Evolutionary conservation across 2,797 vertebrate genomes (phyloP), one percentile per base, ranked within the genome.

Genomic region (Dromococcyx pavoninus): DNA sequence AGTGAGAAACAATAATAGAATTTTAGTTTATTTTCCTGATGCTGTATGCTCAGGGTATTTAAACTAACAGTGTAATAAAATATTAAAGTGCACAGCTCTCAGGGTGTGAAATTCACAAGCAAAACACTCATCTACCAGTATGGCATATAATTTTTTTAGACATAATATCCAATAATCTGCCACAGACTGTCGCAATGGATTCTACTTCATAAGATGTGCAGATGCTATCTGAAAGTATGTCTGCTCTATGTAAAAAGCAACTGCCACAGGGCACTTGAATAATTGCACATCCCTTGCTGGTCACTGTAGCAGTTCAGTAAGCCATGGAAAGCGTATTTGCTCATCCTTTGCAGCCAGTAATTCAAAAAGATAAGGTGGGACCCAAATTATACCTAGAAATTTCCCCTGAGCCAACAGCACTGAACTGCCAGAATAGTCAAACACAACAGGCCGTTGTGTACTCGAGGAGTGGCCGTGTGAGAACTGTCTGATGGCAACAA

Each of bases 201-300:
- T 13, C 81, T 11, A 8, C 65, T 93, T 44, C 18, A 8, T 6
- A 3, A 15, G 77, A 89, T 12, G 44, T 75, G 89, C 91, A 89
- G 90, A 71, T 71, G 83, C 35, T 77, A 65, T 13, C 74, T 88
- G 44, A 46, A 74, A 80, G 81, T 35, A 3, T 60, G 83, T 22
- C 72, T 85, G 73, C 85, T 88, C 41, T 8, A 41, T 41, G 78
- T 51, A 95, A 94, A 96, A 96, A 94, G 91, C 90, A 95, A 96
- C n/a, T 58, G 95, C 96, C 95, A 96, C 83, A 77, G 94, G 94
- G 96, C 95, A 92, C 89, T 50, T 96, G 80, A 94, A 95, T 94
- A 93, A 95, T 86, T 94, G 83, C 92, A 93, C 66, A 71, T 61
- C 87, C 72, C 80, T 92, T 33, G 91, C 81, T 73, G 78, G 81